These are phyloP conservation scores for Odocoileus hemionus DNA, from an alignment of 2,113 vertebrate species.

Conservation along the genomic window DNA sequence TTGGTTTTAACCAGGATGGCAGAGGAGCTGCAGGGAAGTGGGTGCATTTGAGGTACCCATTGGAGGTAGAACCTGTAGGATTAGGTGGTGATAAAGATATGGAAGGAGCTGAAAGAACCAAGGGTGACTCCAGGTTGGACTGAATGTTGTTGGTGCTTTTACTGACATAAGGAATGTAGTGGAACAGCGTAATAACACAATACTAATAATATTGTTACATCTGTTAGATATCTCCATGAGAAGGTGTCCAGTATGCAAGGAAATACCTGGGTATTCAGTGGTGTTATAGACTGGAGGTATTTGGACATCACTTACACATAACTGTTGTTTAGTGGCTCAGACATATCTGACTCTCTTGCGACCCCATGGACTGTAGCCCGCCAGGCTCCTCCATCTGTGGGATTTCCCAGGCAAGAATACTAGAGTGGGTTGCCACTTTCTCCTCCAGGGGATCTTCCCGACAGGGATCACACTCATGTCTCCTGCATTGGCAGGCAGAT, in stretches of 20 bases:
- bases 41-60: not conserved
- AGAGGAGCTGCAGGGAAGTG: not conserved
- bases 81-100: not conserved
- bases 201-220: not conserved
- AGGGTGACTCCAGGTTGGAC: not conserved
- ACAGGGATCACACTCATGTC: not conserved
- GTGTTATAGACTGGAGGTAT: not conserved
- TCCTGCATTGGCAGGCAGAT: not conserved
- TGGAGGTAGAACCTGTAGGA: not conserved
- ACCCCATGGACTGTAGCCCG: not conserved
- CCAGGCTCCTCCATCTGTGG: not conserved
- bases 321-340: not conserved
- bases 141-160: not conserved
- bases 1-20: not conserved
- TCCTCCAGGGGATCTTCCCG: not conserved
- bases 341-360: not conserved
- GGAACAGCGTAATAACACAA: not conserved
- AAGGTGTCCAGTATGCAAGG: not conserved
- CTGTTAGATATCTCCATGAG: not conserved
- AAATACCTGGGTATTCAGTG: not conserved
- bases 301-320: not conserved
- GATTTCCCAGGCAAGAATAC: not conserved
- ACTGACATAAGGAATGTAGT: not conserved
- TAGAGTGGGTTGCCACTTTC: not conserved
- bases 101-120: not conserved